Evolutionary conservation across 2,888 invertebrate genomes (phyloP), one percentile per base, ranked within the genome.

Genomic region (Neocrepidodera transversa): DNA sequence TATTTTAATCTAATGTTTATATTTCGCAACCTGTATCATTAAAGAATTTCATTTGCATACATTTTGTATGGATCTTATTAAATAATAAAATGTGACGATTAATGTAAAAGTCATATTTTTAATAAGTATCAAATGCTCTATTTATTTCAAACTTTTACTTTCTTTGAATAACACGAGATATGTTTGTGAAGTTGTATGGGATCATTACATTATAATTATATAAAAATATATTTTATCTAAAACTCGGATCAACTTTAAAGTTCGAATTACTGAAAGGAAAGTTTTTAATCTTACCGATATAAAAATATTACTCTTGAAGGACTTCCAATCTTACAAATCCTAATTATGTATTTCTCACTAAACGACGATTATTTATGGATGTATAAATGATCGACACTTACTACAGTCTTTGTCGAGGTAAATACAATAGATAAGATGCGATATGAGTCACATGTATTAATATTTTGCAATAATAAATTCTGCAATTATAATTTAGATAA

Each of bases 21-120:
- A 40, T 53, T 47, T 54, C 28, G 54, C 54, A 47, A 54, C 45
- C 43, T 28, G 26, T 28, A 36, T 54, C 45, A 54, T 54, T 45
- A 42, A n/a, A n/a, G n/a, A n/a, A n/a, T n/a, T 32, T 43, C 13
- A 28, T n/a, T 26, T 45, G 45, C 13, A 3, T 45, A 26, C 13
- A 3, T 45, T 45, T 18, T 45, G 45, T 45, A 26, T 45, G 45
- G 26, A 28, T 11, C 26, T 45, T 26, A 20, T 42, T 20, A 18
- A 45, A 23, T 45, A 45, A 45, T 45, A 23, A 18, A 23, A 7
- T 23, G 13, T 11, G 11, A 43, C 20, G n/a, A 43, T 8, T 17
- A 40, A 17, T 13, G n/a, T 38, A 10, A 45, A 26, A 14, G 7
- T 45, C 13, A 6, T 11, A 4, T 43, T 17, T 23, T 20, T 23